Conservation (phyloP, 1,140 invertebrate genomes). For the Trachymyrmex cornetzi region DNA sequence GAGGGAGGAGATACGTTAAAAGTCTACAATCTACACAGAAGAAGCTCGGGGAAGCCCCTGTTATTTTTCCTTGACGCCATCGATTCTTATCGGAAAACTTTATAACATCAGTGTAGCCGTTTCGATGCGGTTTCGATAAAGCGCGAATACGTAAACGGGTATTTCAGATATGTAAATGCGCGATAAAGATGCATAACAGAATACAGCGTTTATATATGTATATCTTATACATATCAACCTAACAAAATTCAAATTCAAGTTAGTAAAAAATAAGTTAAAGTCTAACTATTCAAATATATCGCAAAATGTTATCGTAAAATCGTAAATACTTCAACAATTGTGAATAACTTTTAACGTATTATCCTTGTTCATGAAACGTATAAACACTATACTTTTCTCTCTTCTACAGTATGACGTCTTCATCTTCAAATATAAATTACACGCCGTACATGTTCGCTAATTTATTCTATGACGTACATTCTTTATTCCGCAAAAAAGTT, state of each 20-base stretch:
- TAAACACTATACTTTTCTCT: not conserved
- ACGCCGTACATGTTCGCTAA: not conserved
- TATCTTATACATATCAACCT: not conserved
- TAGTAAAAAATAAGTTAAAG: slow-evolving; percentile 1
- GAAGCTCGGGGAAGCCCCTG: slow-evolving; percentile 68
- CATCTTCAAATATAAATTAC: slow-evolving; percentile 34
- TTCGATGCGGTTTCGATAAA: slow-evolving; percentile 55
- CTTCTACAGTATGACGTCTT: not conserved
- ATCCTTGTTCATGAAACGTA: not conserved
- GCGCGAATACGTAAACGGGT: not conserved
- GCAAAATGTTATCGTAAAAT: not conserved
- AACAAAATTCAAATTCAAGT: slow-evolving; percentile 28
- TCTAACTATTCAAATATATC: not conserved
- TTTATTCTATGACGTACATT: slow-evolving; percentile 14
- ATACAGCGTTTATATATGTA: not conserved
- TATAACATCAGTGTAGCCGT: slow-evolving; percentile 43
- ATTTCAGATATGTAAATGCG: slow-evolving; percentile 25
- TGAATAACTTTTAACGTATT: not conserved
- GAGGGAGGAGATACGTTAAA: slow-evolving; percentile 37
- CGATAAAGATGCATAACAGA: slow-evolving; percentile 27
- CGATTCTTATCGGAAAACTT: slow-evolving; percentile 66
- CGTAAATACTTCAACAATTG: not conserved
- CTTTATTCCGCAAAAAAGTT: not conserved
- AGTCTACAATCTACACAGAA: slow-evolving; percentile 33
- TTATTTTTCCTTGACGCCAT: slow-evolving; percentile 37